Evolutionary conservation across 2,113 vertebrate species (phyloP).

Genomic region (Neomonachus schauinslandi): DNA sequence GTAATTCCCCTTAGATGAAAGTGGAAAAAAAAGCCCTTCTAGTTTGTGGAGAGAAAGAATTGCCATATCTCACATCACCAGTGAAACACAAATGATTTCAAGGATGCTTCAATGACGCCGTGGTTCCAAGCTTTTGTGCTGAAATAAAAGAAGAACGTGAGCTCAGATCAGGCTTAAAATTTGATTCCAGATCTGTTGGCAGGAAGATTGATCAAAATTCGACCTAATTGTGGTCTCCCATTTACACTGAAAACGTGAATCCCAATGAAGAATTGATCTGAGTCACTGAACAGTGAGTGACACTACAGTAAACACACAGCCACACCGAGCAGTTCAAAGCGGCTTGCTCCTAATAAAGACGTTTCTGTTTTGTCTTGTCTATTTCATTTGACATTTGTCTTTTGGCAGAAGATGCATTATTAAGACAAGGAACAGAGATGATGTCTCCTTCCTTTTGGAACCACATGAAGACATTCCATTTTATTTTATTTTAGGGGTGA

Average conservation of each 20-base stretch:
- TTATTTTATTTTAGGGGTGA: constrained; percentile 78
- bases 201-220: constrained; percentile 76
- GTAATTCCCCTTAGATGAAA: constrained; percentile 52
- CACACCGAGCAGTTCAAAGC: constrained; percentile 21
- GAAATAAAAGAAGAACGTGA: constrained; percentile 68
- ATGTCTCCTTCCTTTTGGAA: constrained; percentile 77
- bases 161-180: constrained; percentile 78
- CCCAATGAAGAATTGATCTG: constrained; percentile 70
- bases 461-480: constrained; percentile 74
- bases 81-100: constrained; percentile 79
- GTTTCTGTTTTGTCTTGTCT: constrained; percentile 70
- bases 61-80: constrained; percentile 75
- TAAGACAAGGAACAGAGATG: constrained; percentile 65
- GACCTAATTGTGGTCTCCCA: constrained; percentile 68
- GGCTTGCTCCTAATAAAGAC: constrained; percentile 43
- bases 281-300: constrained; percentile 47
- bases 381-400: constrained; percentile 77
- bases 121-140: constrained; percentile 71
- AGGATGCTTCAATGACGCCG: constrained; percentile 65
- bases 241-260: constrained; percentile 66
- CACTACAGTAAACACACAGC: constrained; percentile 6
- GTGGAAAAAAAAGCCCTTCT: constrained; percentile 20
- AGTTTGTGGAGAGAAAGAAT: constrained; percentile 57
- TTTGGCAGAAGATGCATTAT: constrained; percentile 73
- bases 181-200: constrained; percentile 69